Evolutionary conservation across 1,140 invertebrate genomes (phyloP).

Genomic region (Drosophila obscura): DNA sequence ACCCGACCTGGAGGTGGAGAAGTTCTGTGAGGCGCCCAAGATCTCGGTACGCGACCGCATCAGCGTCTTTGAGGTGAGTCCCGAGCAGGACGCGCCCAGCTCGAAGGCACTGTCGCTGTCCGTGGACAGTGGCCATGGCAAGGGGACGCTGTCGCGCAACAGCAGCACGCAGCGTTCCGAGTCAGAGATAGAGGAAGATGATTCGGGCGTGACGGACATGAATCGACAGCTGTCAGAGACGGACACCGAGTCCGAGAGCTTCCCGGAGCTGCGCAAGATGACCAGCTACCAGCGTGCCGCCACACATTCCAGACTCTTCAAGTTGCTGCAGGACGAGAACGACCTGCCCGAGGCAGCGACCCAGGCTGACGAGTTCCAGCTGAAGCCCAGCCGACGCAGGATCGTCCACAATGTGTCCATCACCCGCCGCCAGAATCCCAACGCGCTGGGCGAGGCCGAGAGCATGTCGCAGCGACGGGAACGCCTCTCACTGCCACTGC

Average conservation of each 20-base stretch:
- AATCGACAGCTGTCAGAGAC: conserved; percentile 88
- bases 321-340: conserved; percentile 87
- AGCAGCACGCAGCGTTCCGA: conserved; percentile 84
- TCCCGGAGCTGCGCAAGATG: conserved; percentile 85
- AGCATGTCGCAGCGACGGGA: conserved; percentile 72
- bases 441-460: conserved; percentile 69
- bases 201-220: conserved; percentile 90
- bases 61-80: conserved; percentile 71
- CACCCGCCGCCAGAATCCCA: conserved; percentile 73
- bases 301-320: conserved; percentile 89
- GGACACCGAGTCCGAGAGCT: conserved; percentile 87
- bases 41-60: conserved; percentile 81
- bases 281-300: conserved; percentile 88
- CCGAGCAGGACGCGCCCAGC: neutral
- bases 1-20: conserved; percentile 65
- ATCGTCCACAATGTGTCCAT: conserved; percentile 82
- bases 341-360: conserved; percentile 81
- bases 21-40: conserved; percentile 65
- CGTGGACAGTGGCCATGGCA: conserved; percentile 70
- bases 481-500: conserved; percentile 83
- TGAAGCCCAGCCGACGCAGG: conserved; percentile 73
- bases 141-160: conserved; percentile 74
- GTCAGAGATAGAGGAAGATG: conserved; percentile 87
- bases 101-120: conserved; percentile 62
- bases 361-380: conserved; percentile 71